Conservation (phyloP, 1,140 invertebrate genomes). For the Aphidius gifuensis region DNA sequence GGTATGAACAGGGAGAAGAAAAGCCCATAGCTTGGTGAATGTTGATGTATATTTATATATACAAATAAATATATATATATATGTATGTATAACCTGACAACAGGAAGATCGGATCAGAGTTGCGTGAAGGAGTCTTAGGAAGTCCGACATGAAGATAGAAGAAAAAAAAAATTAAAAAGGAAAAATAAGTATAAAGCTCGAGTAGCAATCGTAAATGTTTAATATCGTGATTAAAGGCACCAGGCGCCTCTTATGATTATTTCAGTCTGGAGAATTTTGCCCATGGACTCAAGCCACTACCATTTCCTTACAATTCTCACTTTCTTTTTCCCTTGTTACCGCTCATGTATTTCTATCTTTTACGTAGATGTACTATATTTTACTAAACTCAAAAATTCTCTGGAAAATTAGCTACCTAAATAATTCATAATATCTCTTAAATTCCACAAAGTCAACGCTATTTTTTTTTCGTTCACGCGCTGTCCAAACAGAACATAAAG, state of each 20-base stretch:
- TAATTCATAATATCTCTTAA: constrained; percentile 38
- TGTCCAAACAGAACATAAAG: constrained; percentile 16
- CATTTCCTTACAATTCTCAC: constrained; percentile 51
- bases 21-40: constrained; percentile 2
- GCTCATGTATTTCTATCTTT: neutral
- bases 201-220: constrained; percentile 54
- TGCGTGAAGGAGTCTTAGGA: constrained; percentile 30
- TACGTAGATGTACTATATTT: constrained; percentile 5
- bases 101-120: constrained; percentile 36
- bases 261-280: constrained; percentile 53
- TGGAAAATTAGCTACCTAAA: constrained; percentile 54
- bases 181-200: constrained; percentile 15
- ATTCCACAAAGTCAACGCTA: neutral
- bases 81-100: neutral
- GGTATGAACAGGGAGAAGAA: constrained; percentile 21
- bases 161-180: constrained; percentile 14
- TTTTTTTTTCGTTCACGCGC: constrained; percentile 5
- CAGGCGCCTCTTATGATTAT: constrained; percentile 54
- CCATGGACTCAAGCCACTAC: constrained; percentile 33
- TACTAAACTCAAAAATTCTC: constrained; percentile 46
- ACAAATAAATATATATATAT: too few relatives aligned
- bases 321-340: constrained; percentile 27
- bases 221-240: constrained; percentile 56
- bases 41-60: constrained; percentile 17
- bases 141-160: constrained; percentile 14